Base-by-base conservation (phyloP, 2,888 invertebrate species). In the Drosophila trichaetosa region DNA sequence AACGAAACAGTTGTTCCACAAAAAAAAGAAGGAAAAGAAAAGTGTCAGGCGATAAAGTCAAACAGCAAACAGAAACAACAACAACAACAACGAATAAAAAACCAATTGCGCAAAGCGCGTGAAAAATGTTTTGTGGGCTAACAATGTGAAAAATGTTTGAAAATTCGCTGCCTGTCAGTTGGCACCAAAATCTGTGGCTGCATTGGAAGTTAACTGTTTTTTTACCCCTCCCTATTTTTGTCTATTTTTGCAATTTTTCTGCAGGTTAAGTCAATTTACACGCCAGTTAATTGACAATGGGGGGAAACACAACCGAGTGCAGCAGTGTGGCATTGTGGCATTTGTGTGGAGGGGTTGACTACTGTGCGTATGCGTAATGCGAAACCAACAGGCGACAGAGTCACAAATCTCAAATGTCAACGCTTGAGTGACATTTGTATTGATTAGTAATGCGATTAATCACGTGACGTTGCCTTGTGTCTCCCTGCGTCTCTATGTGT, bases 391-490 rank as follows among this genome's bases (percentile, higher is more conserved):
- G 48, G 48, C 53, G 54, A 62, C 48, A 71, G 66, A 69, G 77
- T 79, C 87, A 87, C 85, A 87, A 87, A 87, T 87, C 85, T 87
- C 81, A 83, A 87, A 87, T 86, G 85, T 87, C 85, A 81, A 60
- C 81, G 73, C 73, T 73, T 79, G 87, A 86, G 74, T 85, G 85
- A 83, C 85, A 86, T 86, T 86, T 83, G 87, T 86, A 86, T 86
- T 86, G 87, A 86, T 86, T 86, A 86, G 85, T 87, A 83, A 87
- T 79, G 77, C 82, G 87, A 86, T 86, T 86, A 86, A 86, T 86
- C 85, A 86, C 77, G 73, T 80, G 80, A 68, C 27, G 46, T 67
- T 66, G 69, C 73, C 46, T 24, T 16, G 24, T 29, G 56, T 56
- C 54, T 38, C n/a, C 54, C 49, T 73, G 56, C 46, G 53, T 36